Evolutionary conservation across 2,888 invertebrate genomes (phyloP).

Genomic region (Drosophila melanocephala): DNA sequence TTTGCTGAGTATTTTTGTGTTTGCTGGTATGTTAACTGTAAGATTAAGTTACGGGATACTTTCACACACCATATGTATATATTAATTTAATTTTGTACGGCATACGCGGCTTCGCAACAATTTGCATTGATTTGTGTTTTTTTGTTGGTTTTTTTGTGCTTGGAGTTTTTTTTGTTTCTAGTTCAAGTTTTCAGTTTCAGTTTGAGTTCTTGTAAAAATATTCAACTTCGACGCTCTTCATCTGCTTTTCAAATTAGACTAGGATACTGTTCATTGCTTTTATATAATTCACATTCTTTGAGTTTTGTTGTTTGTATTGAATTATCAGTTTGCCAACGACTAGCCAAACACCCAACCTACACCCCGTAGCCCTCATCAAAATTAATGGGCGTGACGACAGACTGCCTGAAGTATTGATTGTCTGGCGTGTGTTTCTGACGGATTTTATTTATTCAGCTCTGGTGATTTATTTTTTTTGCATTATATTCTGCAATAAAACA

Average conservation of each 20-base stretch:
- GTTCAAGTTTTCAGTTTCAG: conserved; percentile 48
- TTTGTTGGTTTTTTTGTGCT: conserved; percentile 20
- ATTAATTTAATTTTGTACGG: conserved; percentile 57
- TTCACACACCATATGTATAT: conserved; percentile 5
- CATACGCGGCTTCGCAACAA: conserved; percentile 58
- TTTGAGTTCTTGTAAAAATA: conserved; percentile 69
- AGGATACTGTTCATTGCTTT: conserved; percentile 84
- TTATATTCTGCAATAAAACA: conserved; percentile 74
- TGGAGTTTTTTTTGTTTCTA: conserved; percentile 18
- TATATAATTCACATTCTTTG: conserved; percentile 84
- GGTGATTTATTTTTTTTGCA: conserved; percentile 51
- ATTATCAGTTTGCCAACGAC: conserved; percentile 53
- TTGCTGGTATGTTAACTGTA: conserved; percentile 24
- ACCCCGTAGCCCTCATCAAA: conserved; percentile 31
- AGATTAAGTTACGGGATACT: conserved; percentile 7
- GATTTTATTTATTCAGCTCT: conserved; percentile 1
- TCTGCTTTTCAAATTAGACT: conserved; percentile 70
- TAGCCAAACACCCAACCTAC: neutral
- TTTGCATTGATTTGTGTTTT: conserved; percentile 42
- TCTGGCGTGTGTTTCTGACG: conserved; percentile 23
- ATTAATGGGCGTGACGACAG: conserved; percentile 47
- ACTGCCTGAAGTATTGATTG: conserved; percentile 46
- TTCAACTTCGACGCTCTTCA: conserved; percentile 60
- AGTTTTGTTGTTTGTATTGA: conserved; percentile 61
- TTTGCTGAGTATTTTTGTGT: conserved; percentile 14